Conservation (phyloP, 2,113 vertebrate genomes). For the Ceyx melanurus region DNA sequence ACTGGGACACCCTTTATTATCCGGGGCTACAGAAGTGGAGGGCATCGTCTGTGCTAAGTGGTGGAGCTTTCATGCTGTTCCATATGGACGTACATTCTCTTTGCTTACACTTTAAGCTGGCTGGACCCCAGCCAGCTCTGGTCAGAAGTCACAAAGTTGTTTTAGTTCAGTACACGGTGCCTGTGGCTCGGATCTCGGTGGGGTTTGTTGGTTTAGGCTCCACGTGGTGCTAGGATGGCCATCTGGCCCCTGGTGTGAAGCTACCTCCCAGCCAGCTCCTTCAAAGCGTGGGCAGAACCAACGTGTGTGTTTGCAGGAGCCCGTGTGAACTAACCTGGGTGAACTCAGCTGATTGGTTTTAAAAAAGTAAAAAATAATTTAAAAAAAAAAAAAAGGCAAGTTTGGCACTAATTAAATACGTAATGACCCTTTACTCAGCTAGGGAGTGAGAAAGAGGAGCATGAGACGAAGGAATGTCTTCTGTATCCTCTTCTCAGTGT, state of each 20-base stretch:
- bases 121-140: slow-evolving; percentile 61
- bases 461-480: accelerated
- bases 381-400: neutral
- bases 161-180: slow-evolving; percentile 38
- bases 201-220: slow-evolving; percentile 47
- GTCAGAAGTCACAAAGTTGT: slow-evolving; percentile 66
- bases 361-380: neutral
- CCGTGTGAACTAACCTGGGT: neutral
- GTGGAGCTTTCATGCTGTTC: slow-evolving; percentile 36
- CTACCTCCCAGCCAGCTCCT: neutral
- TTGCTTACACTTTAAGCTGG: slow-evolving; percentile 19
- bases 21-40: slow-evolving; percentile 22
- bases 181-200: slow-evolving; percentile 1
- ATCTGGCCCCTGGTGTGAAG: slow-evolving; percentile 38
- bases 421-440: neutral
- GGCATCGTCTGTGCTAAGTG: slow-evolving; percentile 14
- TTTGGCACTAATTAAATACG: neutral
- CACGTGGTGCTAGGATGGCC: neutral
- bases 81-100: slow-evolving; percentile 46
- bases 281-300: slow-evolving; percentile 32
- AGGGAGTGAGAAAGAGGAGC: accelerated
- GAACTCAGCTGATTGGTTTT: neutral
- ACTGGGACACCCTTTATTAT: slow-evolving; percentile 42
- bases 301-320: neutral
- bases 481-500: neutral